Percentiles rank a stretch among this genome's conserved stretches.
phyloP scores from a whole-genome alignment of 2,113 vertebrate species.

The Neogale vison region DNA sequence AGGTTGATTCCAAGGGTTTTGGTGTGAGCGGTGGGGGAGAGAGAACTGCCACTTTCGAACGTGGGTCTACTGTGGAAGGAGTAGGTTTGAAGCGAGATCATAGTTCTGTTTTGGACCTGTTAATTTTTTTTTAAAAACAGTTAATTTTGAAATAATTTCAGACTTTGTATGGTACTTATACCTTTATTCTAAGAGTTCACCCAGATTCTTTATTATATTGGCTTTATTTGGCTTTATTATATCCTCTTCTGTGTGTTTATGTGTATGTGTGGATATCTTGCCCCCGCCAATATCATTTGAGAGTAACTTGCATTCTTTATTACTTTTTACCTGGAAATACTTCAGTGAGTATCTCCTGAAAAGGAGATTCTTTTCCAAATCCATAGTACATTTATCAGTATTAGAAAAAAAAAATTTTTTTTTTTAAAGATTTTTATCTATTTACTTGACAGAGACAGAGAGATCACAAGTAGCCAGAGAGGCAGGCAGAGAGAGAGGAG shows the following conservation, averaged over 20 bases:
- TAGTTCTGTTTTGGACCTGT: background rate
- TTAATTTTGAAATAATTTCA: conserved; percentile 37
- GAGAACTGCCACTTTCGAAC: background rate
- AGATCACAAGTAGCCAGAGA: too few relatives aligned
- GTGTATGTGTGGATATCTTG: background rate
- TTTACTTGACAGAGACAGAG: too few relatives aligned
- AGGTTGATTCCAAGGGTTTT: background rate
- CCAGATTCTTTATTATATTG: background rate
- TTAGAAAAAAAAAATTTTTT: too few relatives aligned
- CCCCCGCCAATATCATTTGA: background rate
- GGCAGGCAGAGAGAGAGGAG: too few relatives aligned
- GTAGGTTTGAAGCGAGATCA: background rate
- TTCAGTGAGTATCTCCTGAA: background rate
- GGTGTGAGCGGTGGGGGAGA: too few relatives aligned
- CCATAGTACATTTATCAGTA: background rate
- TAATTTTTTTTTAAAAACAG: background rate
- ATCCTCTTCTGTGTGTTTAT: background rate
- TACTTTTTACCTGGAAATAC: background rate
- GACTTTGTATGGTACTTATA: too few relatives aligned
- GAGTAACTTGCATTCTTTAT: background rate
- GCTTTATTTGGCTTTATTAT: background rate
- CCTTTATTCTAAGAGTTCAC: background rate
- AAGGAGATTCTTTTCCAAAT: background rate
- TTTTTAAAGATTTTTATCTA: too few relatives aligned
- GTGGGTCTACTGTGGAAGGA: background rate